These are phyloP conservation scores for Chrysodeixis includens DNA, from an alignment of 2,888 invertebrate genomes.

Conservation along the genomic window DNA sequence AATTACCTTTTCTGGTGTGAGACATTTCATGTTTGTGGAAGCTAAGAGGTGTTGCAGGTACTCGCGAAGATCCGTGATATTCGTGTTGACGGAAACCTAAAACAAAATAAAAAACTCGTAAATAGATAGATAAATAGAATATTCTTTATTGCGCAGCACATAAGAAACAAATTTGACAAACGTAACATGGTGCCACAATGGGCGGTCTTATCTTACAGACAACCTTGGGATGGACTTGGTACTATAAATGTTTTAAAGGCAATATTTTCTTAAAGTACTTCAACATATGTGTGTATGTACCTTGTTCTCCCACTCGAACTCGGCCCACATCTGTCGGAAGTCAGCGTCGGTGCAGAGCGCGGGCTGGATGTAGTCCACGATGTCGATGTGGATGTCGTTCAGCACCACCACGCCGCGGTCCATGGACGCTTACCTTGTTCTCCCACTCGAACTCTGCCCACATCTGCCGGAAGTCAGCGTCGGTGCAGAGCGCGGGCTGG, in stretches of 20 bases:
- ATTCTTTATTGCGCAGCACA: too few species aligned
- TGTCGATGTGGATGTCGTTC: constrained; percentile 99
- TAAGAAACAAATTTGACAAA: too few species aligned
- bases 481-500: constrained; percentile 97
- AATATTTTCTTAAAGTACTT: too few species aligned
- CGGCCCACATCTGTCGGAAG: constrained; percentile 99
- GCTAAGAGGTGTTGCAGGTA: constrained; percentile 97
- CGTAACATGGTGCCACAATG: too few species aligned
- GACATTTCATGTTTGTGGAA: constrained; percentile 99
- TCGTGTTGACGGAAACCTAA: constrained; percentile 96
- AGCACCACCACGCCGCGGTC: constrained; percentile 99
- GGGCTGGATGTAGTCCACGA: constrained; percentile 99
- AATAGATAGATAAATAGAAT: too few species aligned
- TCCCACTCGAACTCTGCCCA: constrained; percentile 99
- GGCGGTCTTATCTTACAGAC: too few species aligned
- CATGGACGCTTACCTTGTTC: constrained; percentile 99
- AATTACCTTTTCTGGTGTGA: constrained; percentile 97
- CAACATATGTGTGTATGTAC: constrained; percentile 74
- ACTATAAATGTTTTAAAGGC: too few species aligned
- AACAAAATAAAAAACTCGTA: too few species aligned
- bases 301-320: constrained; percentile 99
- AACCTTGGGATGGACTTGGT: too few species aligned
- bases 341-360: constrained; percentile 98
- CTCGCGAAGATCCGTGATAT: constrained; percentile 96
- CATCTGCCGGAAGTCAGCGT: constrained; percentile 99